These are phyloP conservation scores for Drosophila subpulchrella DNA, from an alignment of 1,140 invertebrate species.

Conservation along the genomic window DNA sequence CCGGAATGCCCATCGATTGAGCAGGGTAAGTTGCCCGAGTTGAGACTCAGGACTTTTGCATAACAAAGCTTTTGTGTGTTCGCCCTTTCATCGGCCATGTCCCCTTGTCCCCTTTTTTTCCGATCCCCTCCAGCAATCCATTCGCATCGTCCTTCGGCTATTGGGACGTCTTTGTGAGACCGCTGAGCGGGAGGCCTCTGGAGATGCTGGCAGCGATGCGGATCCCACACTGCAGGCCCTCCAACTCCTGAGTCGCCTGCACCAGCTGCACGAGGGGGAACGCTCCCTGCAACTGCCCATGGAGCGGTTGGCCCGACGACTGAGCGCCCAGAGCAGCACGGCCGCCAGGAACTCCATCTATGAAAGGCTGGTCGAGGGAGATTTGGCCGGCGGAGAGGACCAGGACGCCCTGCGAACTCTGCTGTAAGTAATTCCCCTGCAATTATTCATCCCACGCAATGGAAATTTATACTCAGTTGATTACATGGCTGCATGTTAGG, in stretches of 20 bases:
- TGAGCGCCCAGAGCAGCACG: slow-evolving; percentile 43
- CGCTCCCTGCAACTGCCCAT: slow-evolving; percentile 59
- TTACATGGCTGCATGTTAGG: background rate
- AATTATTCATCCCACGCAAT: slow-evolving; percentile 26
- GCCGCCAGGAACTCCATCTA: slow-evolving; percentile 51
- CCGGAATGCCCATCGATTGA: slow-evolving; percentile 49
- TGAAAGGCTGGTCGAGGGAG: slow-evolving; percentile 46
- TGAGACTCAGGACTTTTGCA: slow-evolving; percentile 41
- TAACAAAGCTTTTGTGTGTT: slow-evolving; percentile 47
- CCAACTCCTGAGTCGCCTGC: slow-evolving; percentile 66
- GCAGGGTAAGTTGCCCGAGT: slow-evolving; percentile 52
- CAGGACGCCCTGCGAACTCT: slow-evolving; percentile 56
- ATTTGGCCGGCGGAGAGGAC: slow-evolving; percentile 60
- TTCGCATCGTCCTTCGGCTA: slow-evolving; percentile 63
- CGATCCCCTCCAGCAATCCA: slow-evolving; percentile 51
- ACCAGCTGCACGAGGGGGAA: slow-evolving; percentile 63
- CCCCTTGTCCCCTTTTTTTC: slow-evolving; percentile 1
- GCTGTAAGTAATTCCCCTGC: slow-evolving; percentile 57
- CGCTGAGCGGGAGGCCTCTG: slow-evolving; percentile 1
- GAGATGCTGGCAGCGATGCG: slow-evolving; percentile 19
- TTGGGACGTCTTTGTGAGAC: slow-evolving; percentile 52
- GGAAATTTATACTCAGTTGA: slow-evolving; percentile 28
- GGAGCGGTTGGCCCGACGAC: slow-evolving; percentile 54
- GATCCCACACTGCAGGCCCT: slow-evolving; percentile 40
- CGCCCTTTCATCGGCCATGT: background rate